Base-by-base conservation (phyloP, 2,888 invertebrate genomes). In the Rotaria socialis region DNA sequence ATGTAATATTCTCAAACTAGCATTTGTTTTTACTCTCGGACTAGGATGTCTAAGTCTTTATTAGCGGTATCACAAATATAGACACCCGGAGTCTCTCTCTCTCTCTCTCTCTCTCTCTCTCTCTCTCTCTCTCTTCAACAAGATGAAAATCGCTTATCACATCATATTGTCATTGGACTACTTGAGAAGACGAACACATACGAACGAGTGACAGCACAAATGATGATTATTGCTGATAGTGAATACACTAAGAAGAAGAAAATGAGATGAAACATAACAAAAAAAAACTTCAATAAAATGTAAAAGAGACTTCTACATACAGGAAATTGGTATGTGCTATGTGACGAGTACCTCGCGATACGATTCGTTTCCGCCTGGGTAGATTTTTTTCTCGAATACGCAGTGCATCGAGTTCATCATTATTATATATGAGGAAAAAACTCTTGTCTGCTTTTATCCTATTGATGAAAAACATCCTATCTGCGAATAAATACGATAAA, bases 91-190 rank as follows among this genome's bases (percentile, higher is more conserved):
- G n/a, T 52, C 52, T 52, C 52, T 52, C 10, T 4, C 52, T 52
- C 14, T 52, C 52, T 14, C 52, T 52, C 52, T 8, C 4, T 52
- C 16, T 50, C 5, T 67, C 14, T 6, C 14, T 52, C 14, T 52
- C 16, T 16, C 0, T 52, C 52, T 6, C 14, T 52, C 52, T 52
- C 52, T 67, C 14, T 67, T 16, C 27, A 27, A 67, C 35, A 67
- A 67, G 35, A 67, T 27, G 35, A 67, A 67, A 67, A 67, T 67
- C 67, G 67, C 67, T 67, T 67, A 67, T 67, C 67, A 19, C 27
- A 67, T 67, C 35, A 67, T 35, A 35, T 35, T 35, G 35, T 35
- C 35, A 35, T 67, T 35, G 14, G 19, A 35, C 35, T 67, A 67
- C 27, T 67, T 35, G 19, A 67, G 35, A 27, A 67, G 67, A 67